These are phyloP conservation scores for Acromyrmex echinatior DNA, from an alignment of 1,140 invertebrate species.

Conservation along the genomic window DNA sequence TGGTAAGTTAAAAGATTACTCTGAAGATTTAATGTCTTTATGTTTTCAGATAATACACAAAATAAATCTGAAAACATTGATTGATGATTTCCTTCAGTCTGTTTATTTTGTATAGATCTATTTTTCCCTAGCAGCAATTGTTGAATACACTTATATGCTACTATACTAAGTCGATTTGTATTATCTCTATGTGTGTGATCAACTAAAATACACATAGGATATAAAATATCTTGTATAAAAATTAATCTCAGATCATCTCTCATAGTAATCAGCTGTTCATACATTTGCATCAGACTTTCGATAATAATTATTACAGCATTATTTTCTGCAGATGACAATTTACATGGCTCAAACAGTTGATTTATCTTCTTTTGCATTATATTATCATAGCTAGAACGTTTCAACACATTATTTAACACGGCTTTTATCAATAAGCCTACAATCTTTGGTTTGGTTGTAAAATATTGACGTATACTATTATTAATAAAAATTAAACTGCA, in stretches of 20 bases:
- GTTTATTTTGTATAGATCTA: constrained; percentile 39
- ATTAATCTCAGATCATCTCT: constrained; percentile 66
- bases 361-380: not conserved
- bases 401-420: constrained; percentile 64
- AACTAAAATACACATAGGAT: constrained; percentile 71
- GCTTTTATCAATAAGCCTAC: constrained; percentile 67
- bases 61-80: constrained; percentile 65
- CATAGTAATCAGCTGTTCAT: constrained; percentile 64
- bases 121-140: constrained; percentile 72
- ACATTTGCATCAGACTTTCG: constrained; percentile 72
- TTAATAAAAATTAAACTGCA: constrained; percentile 68
- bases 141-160: constrained; percentile 77
- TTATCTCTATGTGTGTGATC: constrained; percentile 56
- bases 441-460: constrained; percentile 69
- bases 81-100: constrained; percentile 39
- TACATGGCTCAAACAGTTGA: constrained; percentile 1
- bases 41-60: constrained; percentile 64
- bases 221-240: constrained; percentile 76
- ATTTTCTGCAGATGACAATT: constrained; percentile 24
- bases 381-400: constrained; percentile 30
- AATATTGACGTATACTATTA: constrained; percentile 72
- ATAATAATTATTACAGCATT: constrained; percentile 43
- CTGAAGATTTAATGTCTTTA: constrained; percentile 44
- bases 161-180: constrained; percentile 69
- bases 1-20: constrained; percentile 65